Evolutionary conservation across 2,113 vertebrate species (phyloP).

Genomic region (Cinclus cinclus): DNA sequence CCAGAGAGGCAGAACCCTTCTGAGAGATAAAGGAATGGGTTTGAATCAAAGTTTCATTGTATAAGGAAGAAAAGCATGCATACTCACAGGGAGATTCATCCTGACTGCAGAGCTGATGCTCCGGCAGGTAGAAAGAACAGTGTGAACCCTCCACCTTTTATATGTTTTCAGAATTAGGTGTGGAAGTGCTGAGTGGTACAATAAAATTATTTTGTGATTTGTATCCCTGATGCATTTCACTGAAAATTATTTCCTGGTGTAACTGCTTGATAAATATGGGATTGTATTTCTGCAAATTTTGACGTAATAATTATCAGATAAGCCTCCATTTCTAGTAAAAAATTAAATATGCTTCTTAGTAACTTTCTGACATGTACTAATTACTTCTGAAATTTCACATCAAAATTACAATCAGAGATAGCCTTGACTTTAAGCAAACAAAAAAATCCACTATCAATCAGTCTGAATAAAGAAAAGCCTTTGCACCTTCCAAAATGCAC

Average conservation of each 20-base stretch:
- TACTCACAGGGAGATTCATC: slow-evolving; percentile 44
- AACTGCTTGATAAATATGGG: not conserved
- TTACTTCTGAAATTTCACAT: not conserved
- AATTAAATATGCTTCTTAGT: not conserved
- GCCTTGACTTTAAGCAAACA: not conserved
- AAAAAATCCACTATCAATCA: not conserved
- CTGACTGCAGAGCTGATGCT: slow-evolving; percentile 18
- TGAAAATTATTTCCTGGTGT: not conserved
- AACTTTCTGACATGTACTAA: not conserved
- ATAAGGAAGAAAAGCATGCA: not conserved
- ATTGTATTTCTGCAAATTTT: not conserved
- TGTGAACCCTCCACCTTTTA: not conserved
- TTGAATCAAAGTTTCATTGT: not conserved
- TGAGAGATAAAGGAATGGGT: not conserved
- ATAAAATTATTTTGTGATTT: not conserved
- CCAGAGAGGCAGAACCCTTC: not conserved
- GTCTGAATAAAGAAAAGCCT: not conserved
- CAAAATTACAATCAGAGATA: not conserved
- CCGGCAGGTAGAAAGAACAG: not conserved
- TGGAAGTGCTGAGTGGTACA: not conserved
- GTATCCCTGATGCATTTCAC: not conserved
- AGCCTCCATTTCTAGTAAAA: not conserved
- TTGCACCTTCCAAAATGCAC: not conserved
- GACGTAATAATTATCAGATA: not conserved
- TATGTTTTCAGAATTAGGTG: not conserved